Conservation (phyloP, 1,140 invertebrate genomes). For the Drosophila oshimai region DNA sequence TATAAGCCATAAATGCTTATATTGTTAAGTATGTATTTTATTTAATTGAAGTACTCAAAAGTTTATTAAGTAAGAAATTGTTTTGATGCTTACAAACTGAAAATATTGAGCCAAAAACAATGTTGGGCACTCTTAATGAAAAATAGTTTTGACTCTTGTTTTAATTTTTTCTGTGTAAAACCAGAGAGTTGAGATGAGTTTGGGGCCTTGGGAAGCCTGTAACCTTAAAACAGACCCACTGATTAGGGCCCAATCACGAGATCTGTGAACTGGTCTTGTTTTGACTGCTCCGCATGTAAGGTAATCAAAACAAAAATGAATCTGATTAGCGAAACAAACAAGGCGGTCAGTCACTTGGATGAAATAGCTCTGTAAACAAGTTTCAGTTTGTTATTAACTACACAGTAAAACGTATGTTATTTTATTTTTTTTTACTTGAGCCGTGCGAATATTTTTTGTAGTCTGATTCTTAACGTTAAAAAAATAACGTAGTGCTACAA, state of each 20-base stretch:
- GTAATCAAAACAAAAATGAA: not conserved
- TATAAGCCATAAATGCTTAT: too few relatives aligned
- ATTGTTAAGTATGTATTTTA: too few relatives aligned
- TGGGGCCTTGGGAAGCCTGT: not conserved
- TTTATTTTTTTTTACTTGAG: too few relatives aligned
- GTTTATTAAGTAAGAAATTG: too few relatives aligned
- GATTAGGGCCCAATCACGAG: conserved; percentile 18
- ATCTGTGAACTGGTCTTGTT: conserved; percentile 7
- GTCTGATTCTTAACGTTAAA: too few relatives aligned
- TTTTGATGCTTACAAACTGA: too few relatives aligned
- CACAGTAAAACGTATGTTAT: not conserved
- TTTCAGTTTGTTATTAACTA: not conserved
- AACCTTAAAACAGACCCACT: not conserved
- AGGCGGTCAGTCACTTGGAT: not conserved
- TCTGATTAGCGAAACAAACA: not conserved
- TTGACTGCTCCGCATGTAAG: not conserved
- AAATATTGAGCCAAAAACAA: too few relatives aligned
- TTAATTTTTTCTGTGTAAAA: not conserved
- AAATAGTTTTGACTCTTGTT: not conserved
- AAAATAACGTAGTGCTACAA: too few relatives aligned
- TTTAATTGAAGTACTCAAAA: too few relatives aligned
- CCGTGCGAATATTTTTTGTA: too few relatives aligned
- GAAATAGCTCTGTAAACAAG: not conserved
- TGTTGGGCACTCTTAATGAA: too few relatives aligned
- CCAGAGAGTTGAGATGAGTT: not conserved